Evolutionary conservation across 30 jellyfish, hydroid and myxozoan genomes (phyloP).

Genomic region (Aurelia aurita): DNA sequence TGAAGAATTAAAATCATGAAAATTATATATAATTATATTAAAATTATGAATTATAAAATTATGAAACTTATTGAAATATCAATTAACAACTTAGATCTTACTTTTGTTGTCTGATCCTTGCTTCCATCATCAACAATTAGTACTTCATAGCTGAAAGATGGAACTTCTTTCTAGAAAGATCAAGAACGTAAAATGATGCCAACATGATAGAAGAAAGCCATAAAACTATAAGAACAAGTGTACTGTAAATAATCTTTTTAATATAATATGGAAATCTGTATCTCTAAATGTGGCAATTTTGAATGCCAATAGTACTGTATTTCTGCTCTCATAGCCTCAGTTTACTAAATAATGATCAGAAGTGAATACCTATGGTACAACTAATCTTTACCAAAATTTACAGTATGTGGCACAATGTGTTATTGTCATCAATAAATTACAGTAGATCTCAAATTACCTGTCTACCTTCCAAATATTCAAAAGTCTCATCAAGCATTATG

Average conservation of each 20-base stretch:
- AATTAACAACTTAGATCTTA: neutral
- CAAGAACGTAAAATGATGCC: neutral
- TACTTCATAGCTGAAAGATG: slow-evolving; percentile 78
- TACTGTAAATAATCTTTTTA: neutral
- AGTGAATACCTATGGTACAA: too few species aligned
- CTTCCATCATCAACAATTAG: slow-evolving; percentile 97
- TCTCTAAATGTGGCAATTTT: neutral
- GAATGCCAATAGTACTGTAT: too few species aligned
- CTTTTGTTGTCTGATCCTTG: slow-evolving; percentile 87
- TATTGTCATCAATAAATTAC: too few species aligned
- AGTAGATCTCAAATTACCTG: slow-evolving; percentile 41
- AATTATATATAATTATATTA: too few species aligned
- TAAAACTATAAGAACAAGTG: neutral
- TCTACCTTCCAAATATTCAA: slow-evolving; percentile 76
- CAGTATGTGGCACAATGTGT: too few species aligned
- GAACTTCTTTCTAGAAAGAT: slow-evolving; percentile 62
- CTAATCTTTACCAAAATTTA: too few species aligned
- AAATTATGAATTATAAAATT: too few species aligned
- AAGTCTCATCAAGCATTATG: slow-evolving; percentile 83
- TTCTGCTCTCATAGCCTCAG: too few species aligned
- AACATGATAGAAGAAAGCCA: neutral
- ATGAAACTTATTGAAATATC: neutral
- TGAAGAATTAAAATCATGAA: too few species aligned
- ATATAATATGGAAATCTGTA: neutral
- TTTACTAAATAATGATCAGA: too few species aligned